These are phyloP conservation scores for Nanorana parkeri DNA, from an alignment of 2,113 vertebrate species.

Conservation along the genomic window DNA sequence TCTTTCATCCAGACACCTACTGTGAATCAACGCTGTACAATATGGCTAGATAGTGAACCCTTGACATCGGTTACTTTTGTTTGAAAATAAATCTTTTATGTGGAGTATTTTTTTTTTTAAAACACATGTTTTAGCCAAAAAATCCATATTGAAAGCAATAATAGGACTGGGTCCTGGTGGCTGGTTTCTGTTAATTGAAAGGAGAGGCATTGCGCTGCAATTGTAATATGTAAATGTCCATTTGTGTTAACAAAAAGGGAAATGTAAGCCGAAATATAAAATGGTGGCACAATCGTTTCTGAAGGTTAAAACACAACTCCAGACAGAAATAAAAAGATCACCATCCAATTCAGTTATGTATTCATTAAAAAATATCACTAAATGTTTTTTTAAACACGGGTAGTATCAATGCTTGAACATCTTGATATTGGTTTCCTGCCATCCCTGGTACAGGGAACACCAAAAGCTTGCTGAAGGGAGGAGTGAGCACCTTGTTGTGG, in stretches of 20 bases:
- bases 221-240: background rate
- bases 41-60: conserved; percentile 7
- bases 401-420: too few relatives aligned
- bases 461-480: too few relatives aligned
- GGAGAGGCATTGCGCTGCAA: background rate
- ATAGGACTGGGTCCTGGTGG: background rate
- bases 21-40: background rate
- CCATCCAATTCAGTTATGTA: too few relatives aligned
- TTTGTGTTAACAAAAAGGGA: background rate
- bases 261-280: background rate
- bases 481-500: too few relatives aligned
- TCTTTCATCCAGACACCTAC: conserved; percentile 19
- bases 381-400: too few relatives aligned
- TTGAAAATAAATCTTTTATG: background rate
- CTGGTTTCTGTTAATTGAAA: background rate
- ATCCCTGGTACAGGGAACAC: too few relatives aligned
- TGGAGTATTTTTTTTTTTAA: background rate
- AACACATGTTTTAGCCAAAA: background rate
- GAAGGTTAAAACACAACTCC: too few relatives aligned
- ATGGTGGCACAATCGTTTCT: background rate
- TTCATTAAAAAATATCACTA: too few relatives aligned
- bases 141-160: background rate
- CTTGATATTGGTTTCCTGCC: too few relatives aligned
- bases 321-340: too few relatives aligned
- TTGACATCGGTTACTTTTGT: conserved; percentile 4